Conservation (phyloP, 2,888 invertebrate genomes). For the Hypena proboscidalis region DNA sequence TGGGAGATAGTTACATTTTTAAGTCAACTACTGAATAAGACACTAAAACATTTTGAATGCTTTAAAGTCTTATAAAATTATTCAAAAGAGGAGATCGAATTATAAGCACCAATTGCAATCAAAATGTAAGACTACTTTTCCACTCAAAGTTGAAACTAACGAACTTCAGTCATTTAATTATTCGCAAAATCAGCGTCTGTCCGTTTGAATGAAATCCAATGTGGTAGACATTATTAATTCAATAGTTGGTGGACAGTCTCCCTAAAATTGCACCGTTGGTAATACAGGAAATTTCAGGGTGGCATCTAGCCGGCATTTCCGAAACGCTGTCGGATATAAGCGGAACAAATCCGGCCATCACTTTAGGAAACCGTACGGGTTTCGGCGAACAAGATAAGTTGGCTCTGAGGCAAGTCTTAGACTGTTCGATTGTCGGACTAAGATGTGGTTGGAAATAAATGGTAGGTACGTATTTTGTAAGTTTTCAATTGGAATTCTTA, state of each 20-base stretch:
- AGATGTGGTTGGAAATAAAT: background rate
- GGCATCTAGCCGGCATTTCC: conserved; percentile 46
- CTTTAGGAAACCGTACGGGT: conserved; percentile 32
- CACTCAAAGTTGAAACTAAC: background rate
- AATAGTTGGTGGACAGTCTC: conserved; percentile 35
- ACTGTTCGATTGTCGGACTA: background rate
- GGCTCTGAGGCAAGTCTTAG: background rate
- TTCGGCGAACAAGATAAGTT: conserved; percentile 15
- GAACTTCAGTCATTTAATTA: conserved; percentile 5
- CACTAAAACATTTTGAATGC: too few species aligned
- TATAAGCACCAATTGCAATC: too few species aligned
- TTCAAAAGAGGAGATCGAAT: too few species aligned
- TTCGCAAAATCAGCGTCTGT: conserved; percentile 1
- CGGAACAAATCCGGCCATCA: conserved; percentile 57
- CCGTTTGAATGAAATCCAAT: conserved; percentile 22
- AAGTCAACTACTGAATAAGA: too few species aligned
- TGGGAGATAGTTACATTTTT: too few species aligned
- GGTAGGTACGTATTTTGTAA: too few species aligned
- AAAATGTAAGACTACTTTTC: background rate
- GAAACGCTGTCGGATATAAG: conserved; percentile 53
- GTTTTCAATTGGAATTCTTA: too few species aligned
- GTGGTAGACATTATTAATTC: conserved; percentile 36
- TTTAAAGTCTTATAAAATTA: too few species aligned
- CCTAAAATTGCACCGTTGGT: conserved; percentile 36
- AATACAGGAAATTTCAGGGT: conserved; percentile 50